Conservation (phyloP, 2,797 vertebrate species). For the Sebastolobus altivelis region DNA sequence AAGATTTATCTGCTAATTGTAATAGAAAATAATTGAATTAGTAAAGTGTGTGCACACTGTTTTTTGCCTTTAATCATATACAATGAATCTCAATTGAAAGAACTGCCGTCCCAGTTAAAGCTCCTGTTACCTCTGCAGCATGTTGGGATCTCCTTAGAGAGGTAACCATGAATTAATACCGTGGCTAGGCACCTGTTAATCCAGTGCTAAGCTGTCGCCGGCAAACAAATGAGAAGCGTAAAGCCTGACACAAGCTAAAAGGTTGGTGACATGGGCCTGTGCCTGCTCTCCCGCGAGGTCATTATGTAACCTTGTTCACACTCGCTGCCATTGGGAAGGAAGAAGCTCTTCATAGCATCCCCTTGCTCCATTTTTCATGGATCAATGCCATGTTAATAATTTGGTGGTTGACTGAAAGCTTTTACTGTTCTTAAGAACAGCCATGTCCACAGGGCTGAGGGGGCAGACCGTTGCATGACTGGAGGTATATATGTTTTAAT, state of each 20-base stretch:
- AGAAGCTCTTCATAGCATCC: slow-evolving; percentile 74
- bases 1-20: slow-evolving; percentile 6
- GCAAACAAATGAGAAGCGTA: slow-evolving; percentile 83
- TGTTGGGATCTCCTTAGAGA: slow-evolving; percentile 66
- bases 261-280: slow-evolving; percentile 71
- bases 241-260: slow-evolving; percentile 84
- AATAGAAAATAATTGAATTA: slow-evolving; percentile 17
- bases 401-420: slow-evolving; percentile 78
- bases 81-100: slow-evolving; percentile 17
- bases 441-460: slow-evolving; percentile 50
- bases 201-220: slow-evolving; percentile 78
- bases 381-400: slow-evolving; percentile 79
- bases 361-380: slow-evolving; percentile 75
- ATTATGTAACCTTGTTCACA: slow-evolving; percentile 83
- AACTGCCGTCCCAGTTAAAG: slow-evolving; percentile 9
- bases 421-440: slow-evolving; percentile 70
- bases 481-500: slow-evolving; percentile 15
- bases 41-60: not conserved
- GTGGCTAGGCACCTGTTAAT: slow-evolving; percentile 77
- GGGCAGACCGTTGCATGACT: slow-evolving; percentile 35
- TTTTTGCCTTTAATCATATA: slow-evolving; percentile 12
- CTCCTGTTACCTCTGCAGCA: slow-evolving; percentile 48
- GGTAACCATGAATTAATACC: slow-evolving; percentile 80
- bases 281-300: slow-evolving; percentile 77
- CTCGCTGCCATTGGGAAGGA: slow-evolving; percentile 77